phyloP scores from a whole-genome alignment of 2,888 invertebrate species.

The Meiosimyza platycephala region DNA sequence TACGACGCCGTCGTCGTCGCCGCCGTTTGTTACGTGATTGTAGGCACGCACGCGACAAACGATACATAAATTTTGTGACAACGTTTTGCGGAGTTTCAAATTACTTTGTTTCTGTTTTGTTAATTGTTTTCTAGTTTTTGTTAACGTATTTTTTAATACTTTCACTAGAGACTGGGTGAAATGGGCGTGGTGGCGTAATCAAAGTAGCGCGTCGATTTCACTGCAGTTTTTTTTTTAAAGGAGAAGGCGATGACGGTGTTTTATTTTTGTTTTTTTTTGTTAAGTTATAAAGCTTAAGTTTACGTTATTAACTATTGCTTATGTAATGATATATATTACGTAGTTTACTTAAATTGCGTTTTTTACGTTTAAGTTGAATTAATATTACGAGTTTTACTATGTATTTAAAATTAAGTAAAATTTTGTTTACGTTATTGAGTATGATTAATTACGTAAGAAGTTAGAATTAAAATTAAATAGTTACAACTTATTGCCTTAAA shows the following conservation, averaged over 20 bases:
- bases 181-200: neutral
- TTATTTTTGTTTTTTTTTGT: neutral
- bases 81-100: conserved; percentile 40
- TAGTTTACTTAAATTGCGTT: neutral
- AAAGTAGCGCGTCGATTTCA: neutral
- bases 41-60: conserved; percentile 55
- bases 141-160: conserved; percentile 14
- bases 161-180: neutral
- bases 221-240: conserved; percentile 20
- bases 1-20: conserved; percentile 50
- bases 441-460: neutral
- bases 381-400: conserved; percentile 4
- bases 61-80: conserved; percentile 54
- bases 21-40: conserved; percentile 53
- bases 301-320: conserved; percentile 27
- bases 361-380: conserved; percentile 5
- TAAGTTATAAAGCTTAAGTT: conserved; percentile 6
- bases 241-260: conserved; percentile 15
- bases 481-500: neutral
- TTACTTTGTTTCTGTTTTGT: conserved; percentile 35
- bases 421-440: conserved; percentile 2
- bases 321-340: neutral
- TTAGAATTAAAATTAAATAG: neutral
- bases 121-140: conserved; percentile 19
- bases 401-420: neutral